Evolutionary conservation across 35 echinoderm and acorn worm species (phyloP).

Genomic region (Anneissia japonica): DNA sequence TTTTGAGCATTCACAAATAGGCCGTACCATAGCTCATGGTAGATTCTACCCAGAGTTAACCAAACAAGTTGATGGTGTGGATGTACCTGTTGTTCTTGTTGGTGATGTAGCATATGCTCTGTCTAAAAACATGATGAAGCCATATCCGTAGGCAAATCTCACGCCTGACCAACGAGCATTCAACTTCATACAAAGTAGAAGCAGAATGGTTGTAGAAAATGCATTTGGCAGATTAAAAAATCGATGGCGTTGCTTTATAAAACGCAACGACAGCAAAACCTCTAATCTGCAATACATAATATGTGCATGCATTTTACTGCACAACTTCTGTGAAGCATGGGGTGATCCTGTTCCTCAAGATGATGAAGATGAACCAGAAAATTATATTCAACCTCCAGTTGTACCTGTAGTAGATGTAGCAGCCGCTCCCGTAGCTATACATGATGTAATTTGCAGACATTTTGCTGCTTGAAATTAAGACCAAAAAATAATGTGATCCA

Average conservation of each 20-base stretch:
- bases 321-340: neutral
- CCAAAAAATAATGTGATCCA: too few relatives aligned
- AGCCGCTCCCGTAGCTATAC: too few relatives aligned
- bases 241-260: conserved; percentile 21
- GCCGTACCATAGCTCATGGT: neutral
- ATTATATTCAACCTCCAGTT: too few relatives aligned
- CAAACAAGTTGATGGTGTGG: neutral
- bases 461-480: too few relatives aligned
- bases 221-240: conserved; percentile 9
- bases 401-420: too few relatives aligned
- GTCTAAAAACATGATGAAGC: neutral
- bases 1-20: neutral
- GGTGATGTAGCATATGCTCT: neutral
- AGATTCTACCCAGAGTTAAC: neutral
- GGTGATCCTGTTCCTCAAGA: neutral
- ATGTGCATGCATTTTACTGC: neutral
- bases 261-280: conserved; percentile 6
- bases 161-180: neutral
- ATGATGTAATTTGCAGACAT: too few relatives aligned
- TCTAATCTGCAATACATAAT: neutral
- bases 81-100: neutral
- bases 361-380: too few relatives aligned
- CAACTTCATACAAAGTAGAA: neutral
- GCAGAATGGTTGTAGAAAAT: neutral
- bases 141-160: neutral